Base-by-base conservation (phyloP, 2,113 vertebrate species). In the Peromyscus polionotus region DNA sequence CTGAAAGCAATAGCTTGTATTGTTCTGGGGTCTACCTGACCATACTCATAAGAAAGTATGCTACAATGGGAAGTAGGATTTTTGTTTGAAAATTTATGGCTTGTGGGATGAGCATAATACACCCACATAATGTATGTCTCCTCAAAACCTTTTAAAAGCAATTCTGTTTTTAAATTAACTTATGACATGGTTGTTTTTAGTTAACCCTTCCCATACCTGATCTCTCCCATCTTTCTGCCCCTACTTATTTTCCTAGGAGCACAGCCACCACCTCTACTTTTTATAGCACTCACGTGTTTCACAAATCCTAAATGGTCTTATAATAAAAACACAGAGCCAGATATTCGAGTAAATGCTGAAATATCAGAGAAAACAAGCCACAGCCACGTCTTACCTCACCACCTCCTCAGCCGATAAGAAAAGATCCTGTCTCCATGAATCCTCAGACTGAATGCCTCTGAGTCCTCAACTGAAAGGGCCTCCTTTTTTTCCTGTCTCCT, bases 31-130 rank as follows among this genome's bases (percentile, higher is more conserved):
- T 39, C 14, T 28, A 3, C 14, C 8, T 84, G 24, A 83, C 11
- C 6, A 61, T 26, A 28, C n/a, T 42, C n/a, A 42, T 63, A 16
- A 84, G 14, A 42, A 63, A 45, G 24, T 63, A 45, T 63, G 24
- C n/a, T n/a, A 31, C 24, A 63, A 14, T 22, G 0, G 39, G 39
- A 4, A 17, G 13, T 17, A 24, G n/a, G 0, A 42, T 10, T 39
- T 84, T 63, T 63, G 20, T 42, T 84, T 63, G 17, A 83, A 61
- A 39, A 61, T 12, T 4, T 80, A 36, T 83, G 81, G 24, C 13
- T 63, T 31, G 0, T 42, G 42, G n/a, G 24, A 84, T 8, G 13
- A 45, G 6, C 7, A 19, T 31, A 28, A 42, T 17, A 24, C 0
- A 45, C n/a, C 1, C 14, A 84, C 5, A 13, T 8, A 63, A 13